phyloP scores from a whole-genome alignment of 2,797 vertebrate genomes.

The Enteromius fasciolatus region DNA sequence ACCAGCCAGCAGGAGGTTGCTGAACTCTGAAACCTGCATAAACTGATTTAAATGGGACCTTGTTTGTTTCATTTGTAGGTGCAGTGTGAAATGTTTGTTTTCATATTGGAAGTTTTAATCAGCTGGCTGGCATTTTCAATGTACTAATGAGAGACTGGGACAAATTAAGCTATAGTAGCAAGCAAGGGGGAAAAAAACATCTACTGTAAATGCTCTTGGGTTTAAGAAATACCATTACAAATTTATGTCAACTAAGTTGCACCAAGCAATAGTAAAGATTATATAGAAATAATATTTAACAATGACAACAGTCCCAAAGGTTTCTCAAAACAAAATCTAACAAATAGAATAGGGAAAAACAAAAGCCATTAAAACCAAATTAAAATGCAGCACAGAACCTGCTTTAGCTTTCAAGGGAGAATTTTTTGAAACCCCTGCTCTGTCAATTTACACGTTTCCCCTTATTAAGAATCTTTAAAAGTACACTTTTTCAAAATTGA shows the following conservation, averaged over 20 bases:
- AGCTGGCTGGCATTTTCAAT: constrained; percentile 49
- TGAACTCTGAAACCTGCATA: constrained; percentile 62
- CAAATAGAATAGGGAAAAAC: constrained; percentile 5
- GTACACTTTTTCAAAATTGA: not conserved
- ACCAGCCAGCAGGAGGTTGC: constrained; percentile 52
- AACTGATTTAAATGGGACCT: constrained; percentile 46
- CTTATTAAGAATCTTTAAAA: not conserved
- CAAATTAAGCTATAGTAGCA: constrained; percentile 33
- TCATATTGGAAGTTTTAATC: constrained; percentile 43
- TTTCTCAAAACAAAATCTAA: constrained; percentile 24
- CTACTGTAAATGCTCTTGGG: not conserved
- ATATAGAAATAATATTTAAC: constrained; percentile 35
- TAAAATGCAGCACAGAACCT: constrained; percentile 71
- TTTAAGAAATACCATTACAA: constrained; percentile 37
- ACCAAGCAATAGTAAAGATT: constrained; percentile 20
- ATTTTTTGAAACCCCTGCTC: not conserved
- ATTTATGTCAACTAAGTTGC: constrained; percentile 25
- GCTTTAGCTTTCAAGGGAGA: constrained; percentile 57
- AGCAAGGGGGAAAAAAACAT: not conserved
- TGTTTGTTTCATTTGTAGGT: constrained; percentile 3
- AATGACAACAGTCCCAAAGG: constrained; percentile 44
- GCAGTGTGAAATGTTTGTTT: constrained; percentile 53
- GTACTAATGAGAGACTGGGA: constrained; percentile 36
- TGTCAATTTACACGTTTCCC: not conserved
- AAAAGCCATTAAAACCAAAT: constrained; percentile 71